These are phyloP conservation scores for Rhagoletis pomonella DNA, from an alignment of 1,140 invertebrate genomes.

Conservation along the genomic window DNA sequence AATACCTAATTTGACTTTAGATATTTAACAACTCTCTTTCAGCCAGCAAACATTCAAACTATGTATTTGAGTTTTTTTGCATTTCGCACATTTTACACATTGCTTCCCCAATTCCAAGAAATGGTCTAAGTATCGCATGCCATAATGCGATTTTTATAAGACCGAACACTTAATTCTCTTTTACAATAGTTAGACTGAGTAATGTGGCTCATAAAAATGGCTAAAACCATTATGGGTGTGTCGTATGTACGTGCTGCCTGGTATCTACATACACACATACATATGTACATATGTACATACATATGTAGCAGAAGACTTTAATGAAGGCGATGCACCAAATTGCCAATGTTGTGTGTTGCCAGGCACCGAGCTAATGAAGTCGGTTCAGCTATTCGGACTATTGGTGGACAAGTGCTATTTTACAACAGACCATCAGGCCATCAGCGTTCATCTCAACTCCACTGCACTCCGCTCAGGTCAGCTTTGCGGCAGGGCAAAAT, in stretches of 20 bases:
- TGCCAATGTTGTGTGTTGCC: background rate
- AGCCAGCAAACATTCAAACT: background rate
- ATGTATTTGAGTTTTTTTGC: background rate
- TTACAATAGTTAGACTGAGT: conserved; percentile 26
- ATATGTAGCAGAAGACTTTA: background rate
- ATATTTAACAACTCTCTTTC: conserved; percentile 35
- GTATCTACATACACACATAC: background rate
- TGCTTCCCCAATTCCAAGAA: conserved; percentile 13
- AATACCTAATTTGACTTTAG: background rate
- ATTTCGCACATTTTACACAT: background rate
- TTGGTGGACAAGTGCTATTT: conserved; percentile 29
- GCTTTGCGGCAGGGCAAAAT: background rate
- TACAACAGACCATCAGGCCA: background rate
- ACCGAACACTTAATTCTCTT: conserved; percentile 12
- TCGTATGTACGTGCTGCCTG: background rate
- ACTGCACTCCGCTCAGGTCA: background rate
- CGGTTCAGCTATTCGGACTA: background rate
- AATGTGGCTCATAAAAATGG: conserved; percentile 39
- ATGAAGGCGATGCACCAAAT: conserved; percentile 4
- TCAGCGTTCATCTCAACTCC: background rate
- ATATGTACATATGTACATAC: too few relatives aligned
- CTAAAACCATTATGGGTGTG: conserved; percentile 36
- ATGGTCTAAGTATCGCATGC: conserved; percentile 33
- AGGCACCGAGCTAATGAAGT: conserved; percentile 5
- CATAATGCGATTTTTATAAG: conserved; percentile 52